Base-by-base conservation (phyloP, 2,797 vertebrate species). In the Anas capensis region DNA sequence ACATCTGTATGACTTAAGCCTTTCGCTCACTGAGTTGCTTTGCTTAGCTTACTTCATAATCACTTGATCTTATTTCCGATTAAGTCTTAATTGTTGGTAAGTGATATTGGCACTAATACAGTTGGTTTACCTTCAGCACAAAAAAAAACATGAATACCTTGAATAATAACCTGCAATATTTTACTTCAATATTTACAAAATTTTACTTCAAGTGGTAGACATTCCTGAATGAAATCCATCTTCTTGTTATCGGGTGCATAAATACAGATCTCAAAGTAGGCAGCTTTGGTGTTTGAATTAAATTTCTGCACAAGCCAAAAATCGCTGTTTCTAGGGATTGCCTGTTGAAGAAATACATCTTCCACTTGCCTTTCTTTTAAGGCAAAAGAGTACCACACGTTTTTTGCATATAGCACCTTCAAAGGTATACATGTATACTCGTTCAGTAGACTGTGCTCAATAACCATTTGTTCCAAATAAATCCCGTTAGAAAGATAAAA, bases 401-500 rank as follows among this genome's bases (percentile, higher is more conserved):
- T 70, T 69, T 82, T 83, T 62, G 10, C 38, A 84, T 69, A 91
- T 90, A 88, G 44, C 11, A 64, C 7, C 49, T 95, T 85, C 26
- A 93, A 95, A 97, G 16, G 2, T 54, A 54, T 34, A 44, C 42
- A 19, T 44, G 42, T 44, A 49, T 14, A 49, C 23, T 49, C 8
- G 13, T 49, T 24, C 23, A 49, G 23, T 49, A 49, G 23, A 49
- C 23, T 49, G 48, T 24, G 78, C 56, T 51, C 21, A 62, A 75
- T 94, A 78, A 90, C 54, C 17, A 8, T 14, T 75, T 92, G 20
- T 82, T 88, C 46, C 58, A 91, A 92, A 86, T 86, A 93, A 88
- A 92, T 62, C 42, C 31, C 54, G 18, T 80, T 48, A 81, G 20
- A 83, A 95, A 95, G 56, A 85, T 78, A 90, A 97, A 96, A 91